Evolutionary conservation across 2,797 vertebrate genomes (phyloP).

Genomic region (Xenopus petersii): DNA sequence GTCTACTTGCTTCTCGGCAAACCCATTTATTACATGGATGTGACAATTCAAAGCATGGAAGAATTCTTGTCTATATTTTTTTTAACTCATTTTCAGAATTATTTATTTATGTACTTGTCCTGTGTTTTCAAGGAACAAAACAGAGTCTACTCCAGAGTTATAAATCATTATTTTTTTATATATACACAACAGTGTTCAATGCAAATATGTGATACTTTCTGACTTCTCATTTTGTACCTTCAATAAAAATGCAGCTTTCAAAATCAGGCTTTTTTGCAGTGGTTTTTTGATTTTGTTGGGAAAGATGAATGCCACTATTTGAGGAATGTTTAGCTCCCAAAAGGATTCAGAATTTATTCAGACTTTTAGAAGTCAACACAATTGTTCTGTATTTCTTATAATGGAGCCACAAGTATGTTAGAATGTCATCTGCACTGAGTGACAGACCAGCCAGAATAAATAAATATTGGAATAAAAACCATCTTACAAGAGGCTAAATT

Average conservation of each 20-base stretch:
- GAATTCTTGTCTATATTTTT: conserved; percentile 9
- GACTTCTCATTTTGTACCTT: conserved; percentile 48
- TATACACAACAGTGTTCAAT: conserved; percentile 28
- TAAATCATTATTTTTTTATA: conserved; percentile 43
- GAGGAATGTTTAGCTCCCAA: too few species aligned
- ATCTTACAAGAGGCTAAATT: too few species aligned
- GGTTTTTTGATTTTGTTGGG: too few species aligned
- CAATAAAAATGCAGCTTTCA: conserved; percentile 48
- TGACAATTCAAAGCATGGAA: conserved; percentile 37
- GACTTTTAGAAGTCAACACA: too few species aligned
- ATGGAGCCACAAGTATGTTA: too few species aligned
- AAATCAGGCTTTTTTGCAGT: conserved; percentile 11
- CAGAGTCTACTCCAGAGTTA: conserved; percentile 29
- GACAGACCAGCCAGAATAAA: too few species aligned
- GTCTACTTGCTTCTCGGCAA: conserved; percentile 14
- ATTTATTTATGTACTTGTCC: conserved; percentile 33
- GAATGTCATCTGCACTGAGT: too few species aligned
- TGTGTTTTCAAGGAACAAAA: conserved; percentile 18
- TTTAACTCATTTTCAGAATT: conserved; percentile 29
- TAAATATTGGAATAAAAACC: too few species aligned
- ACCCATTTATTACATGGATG: conserved; percentile 18
- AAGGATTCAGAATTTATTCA: too few species aligned
- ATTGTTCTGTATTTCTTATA: too few species aligned
- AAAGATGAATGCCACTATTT: too few species aligned
- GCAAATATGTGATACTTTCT: conserved; percentile 43